Percentiles rank a stretch among this genome's conserved stretches.
Conservation (phyloP, 2,113 vertebrate genomes). For the Cavia porcellus region DNA sequence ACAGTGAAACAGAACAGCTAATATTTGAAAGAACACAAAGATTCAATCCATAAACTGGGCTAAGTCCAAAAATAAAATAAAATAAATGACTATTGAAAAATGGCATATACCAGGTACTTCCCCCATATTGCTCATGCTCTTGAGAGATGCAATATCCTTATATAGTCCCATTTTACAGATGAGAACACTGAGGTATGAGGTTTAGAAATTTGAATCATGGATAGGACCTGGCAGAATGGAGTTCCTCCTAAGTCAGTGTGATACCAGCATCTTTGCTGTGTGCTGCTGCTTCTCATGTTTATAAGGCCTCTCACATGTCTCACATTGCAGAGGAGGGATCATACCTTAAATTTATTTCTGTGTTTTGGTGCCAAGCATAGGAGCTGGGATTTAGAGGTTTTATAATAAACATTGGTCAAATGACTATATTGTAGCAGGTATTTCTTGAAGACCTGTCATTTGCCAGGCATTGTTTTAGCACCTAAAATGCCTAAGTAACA, state of each 20-base stretch:
- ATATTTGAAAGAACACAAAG: background rate
- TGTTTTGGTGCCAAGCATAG: background rate
- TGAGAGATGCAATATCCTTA: background rate
- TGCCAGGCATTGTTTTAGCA: conserved; percentile 2
- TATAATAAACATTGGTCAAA: conserved; percentile 1
- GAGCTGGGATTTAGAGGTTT: background rate
- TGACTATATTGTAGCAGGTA: background rate
- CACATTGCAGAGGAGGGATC: background rate
- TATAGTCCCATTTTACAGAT: background rate
- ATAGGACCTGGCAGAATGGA: background rate
- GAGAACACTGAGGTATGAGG: background rate
- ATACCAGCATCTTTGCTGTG: background rate
- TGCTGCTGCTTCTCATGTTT: background rate
- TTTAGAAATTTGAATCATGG: background rate
- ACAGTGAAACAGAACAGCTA: background rate
- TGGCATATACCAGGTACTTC: background rate
- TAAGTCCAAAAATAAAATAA: background rate
- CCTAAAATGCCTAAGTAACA: conserved; percentile 6
- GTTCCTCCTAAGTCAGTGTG: background rate
- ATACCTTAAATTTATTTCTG: background rate
- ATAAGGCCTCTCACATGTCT: background rate
- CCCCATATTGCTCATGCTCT: background rate
- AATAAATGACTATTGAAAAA: background rate
- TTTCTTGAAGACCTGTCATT: background rate
- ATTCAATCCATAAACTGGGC: background rate